Base-by-base conservation (phyloP, 2,113 vertebrate genomes). In the Salvelinus alpinus region DNA sequence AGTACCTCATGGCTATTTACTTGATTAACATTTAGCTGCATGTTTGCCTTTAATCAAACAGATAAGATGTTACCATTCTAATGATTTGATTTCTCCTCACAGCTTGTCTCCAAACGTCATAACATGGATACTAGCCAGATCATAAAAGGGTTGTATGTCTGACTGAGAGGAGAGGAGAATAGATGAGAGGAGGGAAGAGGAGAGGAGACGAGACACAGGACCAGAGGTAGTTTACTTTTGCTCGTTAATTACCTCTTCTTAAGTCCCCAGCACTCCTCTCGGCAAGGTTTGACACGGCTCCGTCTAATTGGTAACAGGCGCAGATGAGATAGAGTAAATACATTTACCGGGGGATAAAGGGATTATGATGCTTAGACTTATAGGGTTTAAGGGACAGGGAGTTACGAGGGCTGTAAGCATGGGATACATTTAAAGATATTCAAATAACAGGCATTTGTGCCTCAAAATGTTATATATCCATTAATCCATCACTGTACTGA, bases 231-330 rank as follows among this genome's bases (percentile, higher is more conserved):
- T 88, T 89, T 84, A 84, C 78, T 80, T 76, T 74, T 59, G 82
- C 86, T 78, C 79, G 73, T 81, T 90, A 89, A 92, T 91, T 88
- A 90, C 86, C 81, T 74, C 78, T 71, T 75, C 70, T 54, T 67
- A 84, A 88, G 86, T 88, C 85, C 80, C 83, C 51, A 71, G 62
- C 1, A 64, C 78, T 78, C 81, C 88, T 84, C 34, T 72, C 4
- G 86, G 89, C 86, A 86, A 84, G 84, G 62, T 85, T 84, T 85
- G 80, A 82, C 85, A 81, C 76, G 84, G 78, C 81, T 77, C 67
- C 59, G 74, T 87, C 70, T 87, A 88, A 88, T 83, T 86, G 81
- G 82, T 79, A 82, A 85, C 82, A 78, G 86, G 84, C 75, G 78
- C 51, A 81, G 82, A 87, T 87, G 81, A 82, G 91, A 89, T 92